These are phyloP conservation scores for Craterocephalus amniculus DNA, from an alignment of 2,797 vertebrate species.

Conservation along the genomic window DNA sequence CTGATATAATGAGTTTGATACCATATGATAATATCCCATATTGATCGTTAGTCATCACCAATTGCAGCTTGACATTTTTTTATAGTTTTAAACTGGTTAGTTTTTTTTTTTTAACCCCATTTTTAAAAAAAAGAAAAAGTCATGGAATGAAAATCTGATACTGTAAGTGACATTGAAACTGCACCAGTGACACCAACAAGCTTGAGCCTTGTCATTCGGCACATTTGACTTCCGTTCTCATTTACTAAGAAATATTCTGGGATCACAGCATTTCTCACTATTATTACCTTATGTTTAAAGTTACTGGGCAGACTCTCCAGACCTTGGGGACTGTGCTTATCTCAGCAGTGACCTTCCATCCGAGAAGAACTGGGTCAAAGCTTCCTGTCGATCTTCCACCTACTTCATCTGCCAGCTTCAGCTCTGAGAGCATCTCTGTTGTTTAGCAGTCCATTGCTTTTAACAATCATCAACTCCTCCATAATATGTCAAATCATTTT, in stretches of 20 bases:
- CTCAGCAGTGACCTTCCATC: slow-evolving; percentile 11
- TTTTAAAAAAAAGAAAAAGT: no score
- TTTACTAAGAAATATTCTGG: no score
- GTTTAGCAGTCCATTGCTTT: background rate
- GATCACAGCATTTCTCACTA: background rate
- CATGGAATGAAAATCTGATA: background rate
- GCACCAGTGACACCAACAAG: background rate
- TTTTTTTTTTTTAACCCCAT: no score
- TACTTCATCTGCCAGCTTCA: slow-evolving; percentile 80
- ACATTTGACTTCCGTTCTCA: background rate
- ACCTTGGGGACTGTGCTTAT: slow-evolving; percentile 52
- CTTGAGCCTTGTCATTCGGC: background rate
- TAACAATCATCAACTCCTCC: slow-evolving; percentile 16
- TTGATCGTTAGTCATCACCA: no score
- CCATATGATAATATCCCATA: no score
- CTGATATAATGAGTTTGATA: no score
- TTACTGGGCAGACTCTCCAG: slow-evolving; percentile 46
- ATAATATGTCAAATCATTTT: slow-evolving; percentile 2
- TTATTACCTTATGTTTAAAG: slow-evolving; percentile 53
- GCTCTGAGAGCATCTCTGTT: background rate
- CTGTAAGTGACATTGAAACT: background rate
- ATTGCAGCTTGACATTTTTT: no score
- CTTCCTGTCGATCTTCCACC: fast-evolving
- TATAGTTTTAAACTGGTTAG: no score
- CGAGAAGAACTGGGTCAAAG: slow-evolving; percentile 62